Percentiles rank a stretch among this genome's conserved stretches.
Evolutionary conservation across 1,140 invertebrate genomes (phyloP).

Genomic region (Periplaneta americana): DNA sequence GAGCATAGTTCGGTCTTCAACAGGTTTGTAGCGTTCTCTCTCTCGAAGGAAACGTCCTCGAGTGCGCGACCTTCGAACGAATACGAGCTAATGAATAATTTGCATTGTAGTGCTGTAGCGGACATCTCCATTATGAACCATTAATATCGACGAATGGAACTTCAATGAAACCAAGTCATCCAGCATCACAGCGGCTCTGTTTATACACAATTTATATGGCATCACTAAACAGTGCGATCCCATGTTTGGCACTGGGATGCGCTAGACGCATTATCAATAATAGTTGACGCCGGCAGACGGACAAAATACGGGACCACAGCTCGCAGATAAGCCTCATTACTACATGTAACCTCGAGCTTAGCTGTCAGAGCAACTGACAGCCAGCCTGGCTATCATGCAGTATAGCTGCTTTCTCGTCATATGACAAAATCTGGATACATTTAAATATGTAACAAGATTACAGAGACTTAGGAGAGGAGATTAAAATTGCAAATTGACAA

Average conservation of each 20-base stretch:
- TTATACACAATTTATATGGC: background rate
- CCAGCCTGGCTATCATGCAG: background rate
- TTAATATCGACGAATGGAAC: too few relatives aligned
- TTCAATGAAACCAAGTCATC: too few relatives aligned
- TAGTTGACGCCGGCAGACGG: background rate
- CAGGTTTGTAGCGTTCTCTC: too few relatives aligned
- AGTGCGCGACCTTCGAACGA: too few relatives aligned
- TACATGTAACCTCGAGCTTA: background rate
- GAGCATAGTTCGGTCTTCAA: too few relatives aligned
- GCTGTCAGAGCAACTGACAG: background rate
- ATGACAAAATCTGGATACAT: background rate
- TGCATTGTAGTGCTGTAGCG: too few relatives aligned
- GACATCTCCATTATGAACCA: too few relatives aligned
- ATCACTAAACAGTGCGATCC: background rate
- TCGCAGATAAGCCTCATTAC: background rate
- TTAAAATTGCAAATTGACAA: background rate
- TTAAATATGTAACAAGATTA: background rate
- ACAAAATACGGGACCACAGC: background rate
- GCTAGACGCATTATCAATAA: background rate
- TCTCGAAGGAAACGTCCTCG: too few relatives aligned
- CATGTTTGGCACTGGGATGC: too few relatives aligned
- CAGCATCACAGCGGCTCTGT: too few relatives aligned
- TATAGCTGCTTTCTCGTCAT: background rate
- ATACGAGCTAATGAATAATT: too few relatives aligned
- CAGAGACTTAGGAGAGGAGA: background rate